A percentile compares a stretch with the other conserved stretches of the same genome.
Evolutionary conservation across 2,888 invertebrate species (phyloP).

Genomic region (Cheilosia scutellata): DNA sequence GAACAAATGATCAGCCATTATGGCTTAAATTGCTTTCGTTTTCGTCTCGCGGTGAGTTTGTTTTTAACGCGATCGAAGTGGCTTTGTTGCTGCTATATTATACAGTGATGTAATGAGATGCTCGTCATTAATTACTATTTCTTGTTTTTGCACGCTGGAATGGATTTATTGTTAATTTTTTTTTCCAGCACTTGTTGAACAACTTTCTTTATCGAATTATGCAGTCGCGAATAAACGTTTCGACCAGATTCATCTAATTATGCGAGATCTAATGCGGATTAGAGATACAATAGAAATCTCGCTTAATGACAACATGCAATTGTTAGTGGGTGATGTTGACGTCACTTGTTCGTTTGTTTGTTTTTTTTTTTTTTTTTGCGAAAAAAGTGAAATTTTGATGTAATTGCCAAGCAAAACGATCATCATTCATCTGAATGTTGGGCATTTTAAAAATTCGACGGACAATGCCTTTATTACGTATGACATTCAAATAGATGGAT

Average conservation of each 20-base stretch:
- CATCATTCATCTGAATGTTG: too few species aligned
- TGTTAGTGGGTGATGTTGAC: conserved; percentile 2
- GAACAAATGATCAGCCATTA: conserved; percentile 55
- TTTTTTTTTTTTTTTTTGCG: neutral
- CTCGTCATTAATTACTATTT: conserved; percentile 32
- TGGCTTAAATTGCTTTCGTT: conserved; percentile 58
- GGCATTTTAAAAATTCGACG: too few species aligned
- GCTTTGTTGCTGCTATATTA: neutral
- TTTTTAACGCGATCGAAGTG: conserved; percentile 17
- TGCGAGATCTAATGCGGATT: conserved; percentile 4
- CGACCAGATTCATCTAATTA: neutral
- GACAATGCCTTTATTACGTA: too few species aligned
- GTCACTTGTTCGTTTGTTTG: too few species aligned
- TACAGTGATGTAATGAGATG: conserved; percentile 30
- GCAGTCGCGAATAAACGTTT: neutral
- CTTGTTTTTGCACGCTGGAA: conserved; percentile 23
- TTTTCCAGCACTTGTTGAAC: neutral
- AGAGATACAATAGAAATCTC: neutral
- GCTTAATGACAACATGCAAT: neutral
- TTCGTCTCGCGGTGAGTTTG: conserved; percentile 30
- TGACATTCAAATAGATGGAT: too few species aligned
- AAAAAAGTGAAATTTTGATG: conserved; percentile 3
- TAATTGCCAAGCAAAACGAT: too few species aligned
- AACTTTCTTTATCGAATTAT: conserved; percentile 48
- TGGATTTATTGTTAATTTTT: neutral